Percentiles rank a stretch among this genome's conserved stretches.
Evolutionary conservation across 1,140 invertebrate species (phyloP).

Genomic region (Papilio polyxenes): DNA sequence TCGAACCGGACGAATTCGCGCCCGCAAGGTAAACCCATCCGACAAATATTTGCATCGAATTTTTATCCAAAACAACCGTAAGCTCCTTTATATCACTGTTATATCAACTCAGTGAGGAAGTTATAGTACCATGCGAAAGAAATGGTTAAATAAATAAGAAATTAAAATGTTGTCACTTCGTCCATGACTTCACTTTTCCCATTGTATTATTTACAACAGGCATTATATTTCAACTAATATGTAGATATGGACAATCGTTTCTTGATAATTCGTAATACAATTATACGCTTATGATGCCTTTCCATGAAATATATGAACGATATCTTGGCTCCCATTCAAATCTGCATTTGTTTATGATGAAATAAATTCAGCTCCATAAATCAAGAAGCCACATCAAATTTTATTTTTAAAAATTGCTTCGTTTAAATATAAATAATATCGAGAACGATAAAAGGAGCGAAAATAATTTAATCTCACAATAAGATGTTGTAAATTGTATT

Average conservation of each 20-base stretch:
- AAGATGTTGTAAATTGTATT: not conserved
- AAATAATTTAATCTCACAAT: not conserved
- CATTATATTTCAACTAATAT: not conserved
- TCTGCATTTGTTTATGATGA: not conserved
- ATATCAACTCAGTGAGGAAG: too few species aligned
- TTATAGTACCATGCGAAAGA: too few species aligned
- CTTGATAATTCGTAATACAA: not conserved
- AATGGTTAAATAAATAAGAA: too few species aligned
- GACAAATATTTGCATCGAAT: not conserved
- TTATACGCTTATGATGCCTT: not conserved
- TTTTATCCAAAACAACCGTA: not conserved
- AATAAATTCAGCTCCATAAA: not conserved
- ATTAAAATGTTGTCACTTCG: too few species aligned
- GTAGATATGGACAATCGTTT: not conserved
- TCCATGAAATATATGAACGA: not conserved
- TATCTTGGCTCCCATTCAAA: not conserved
- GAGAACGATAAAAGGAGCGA: not conserved
- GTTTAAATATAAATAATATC: not conserved
- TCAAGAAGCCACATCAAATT: not conserved
- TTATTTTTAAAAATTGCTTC: not conserved
- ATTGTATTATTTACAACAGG: too few species aligned
- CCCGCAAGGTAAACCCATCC: conserved; percentile 62
- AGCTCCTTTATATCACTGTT: too few species aligned
- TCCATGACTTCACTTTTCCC: too few species aligned
- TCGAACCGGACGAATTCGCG: conserved; percentile 72